Evolutionary conservation across 2,888 invertebrate species (phyloP).

Genomic region (Linnaemya vulpina): DNA sequence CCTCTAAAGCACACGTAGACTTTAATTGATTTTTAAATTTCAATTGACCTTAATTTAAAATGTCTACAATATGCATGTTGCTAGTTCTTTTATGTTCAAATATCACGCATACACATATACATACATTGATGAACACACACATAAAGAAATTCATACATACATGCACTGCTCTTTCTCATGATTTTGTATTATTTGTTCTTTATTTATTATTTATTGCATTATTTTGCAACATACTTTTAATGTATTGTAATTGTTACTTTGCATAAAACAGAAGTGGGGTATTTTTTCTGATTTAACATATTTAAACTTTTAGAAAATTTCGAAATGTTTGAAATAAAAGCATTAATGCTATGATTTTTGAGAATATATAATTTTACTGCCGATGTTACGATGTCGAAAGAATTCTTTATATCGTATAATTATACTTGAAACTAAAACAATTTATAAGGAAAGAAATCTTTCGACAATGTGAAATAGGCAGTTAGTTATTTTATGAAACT

Average conservation of each 20-base stretch:
- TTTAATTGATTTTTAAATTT: slow-evolving; percentile 69
- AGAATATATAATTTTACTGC: too few relatives aligned
- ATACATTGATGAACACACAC: background rate
- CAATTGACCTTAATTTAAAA: slow-evolving; percentile 68
- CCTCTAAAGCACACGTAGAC: slow-evolving; percentile 55
- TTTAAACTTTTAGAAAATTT: too few relatives aligned
- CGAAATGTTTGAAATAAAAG: too few relatives aligned
- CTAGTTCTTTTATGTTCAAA: slow-evolving; percentile 26
- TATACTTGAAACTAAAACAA: too few relatives aligned
- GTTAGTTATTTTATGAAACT: too few relatives aligned
- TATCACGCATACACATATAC: background rate
- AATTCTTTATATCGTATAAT: too few relatives aligned
- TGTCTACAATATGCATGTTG: slow-evolving; percentile 53
- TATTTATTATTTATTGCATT: background rate
- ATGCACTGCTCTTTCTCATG: background rate
- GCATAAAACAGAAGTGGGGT: background rate
- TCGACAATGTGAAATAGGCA: too few relatives aligned
- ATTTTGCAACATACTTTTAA: background rate
- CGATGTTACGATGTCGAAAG: too few relatives aligned
- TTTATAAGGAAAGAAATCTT: too few relatives aligned
- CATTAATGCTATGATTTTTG: too few relatives aligned
- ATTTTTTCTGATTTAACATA: too few relatives aligned
- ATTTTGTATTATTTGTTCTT: background rate
- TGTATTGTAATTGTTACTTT: background rate
- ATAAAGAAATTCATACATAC: background rate